Conservation (phyloP, 2,888 invertebrate genomes). For the Drosophila macrospina region DNA sequence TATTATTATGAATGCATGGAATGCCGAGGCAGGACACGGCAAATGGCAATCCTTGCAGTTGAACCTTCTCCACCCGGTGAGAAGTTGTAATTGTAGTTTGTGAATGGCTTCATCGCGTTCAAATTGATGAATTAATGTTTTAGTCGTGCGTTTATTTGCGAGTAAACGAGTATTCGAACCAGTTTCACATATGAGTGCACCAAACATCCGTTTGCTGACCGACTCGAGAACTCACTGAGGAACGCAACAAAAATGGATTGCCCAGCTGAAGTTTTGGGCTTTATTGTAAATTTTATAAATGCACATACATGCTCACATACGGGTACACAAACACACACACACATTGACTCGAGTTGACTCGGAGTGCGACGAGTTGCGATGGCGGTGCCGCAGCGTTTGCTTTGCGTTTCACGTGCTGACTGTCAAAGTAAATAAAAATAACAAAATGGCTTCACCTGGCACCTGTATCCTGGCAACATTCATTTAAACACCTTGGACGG, state of each 20-base stretch:
- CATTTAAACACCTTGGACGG: constrained; percentile 74
- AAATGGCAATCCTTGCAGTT: constrained; percentile 30
- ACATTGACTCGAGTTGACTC: constrained; percentile 13
- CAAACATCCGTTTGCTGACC: constrained; percentile 37
- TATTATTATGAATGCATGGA: constrained; percentile 28
- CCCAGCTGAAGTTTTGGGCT: constrained; percentile 35
- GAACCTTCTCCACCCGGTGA: constrained; percentile 74
- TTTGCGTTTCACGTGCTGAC: constrained; percentile 77
- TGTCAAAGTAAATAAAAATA: constrained; percentile 84
- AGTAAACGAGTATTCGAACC: constrained; percentile 8
- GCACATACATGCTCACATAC: constrained; percentile 6
- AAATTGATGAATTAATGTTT: constrained; percentile 13
- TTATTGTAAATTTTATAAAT: constrained; percentile 24
- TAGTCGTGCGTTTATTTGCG: background rate
- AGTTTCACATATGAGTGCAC: constrained; percentile 19
- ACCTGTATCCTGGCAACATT: constrained; percentile 85
- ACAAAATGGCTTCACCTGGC: constrained; percentile 82
- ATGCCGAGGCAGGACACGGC: constrained; percentile 18
- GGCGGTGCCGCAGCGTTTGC: constrained; percentile 58
- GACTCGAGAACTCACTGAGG: constrained; percentile 29
- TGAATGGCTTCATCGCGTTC: constrained; percentile 81
- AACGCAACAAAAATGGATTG: constrained; percentile 31
- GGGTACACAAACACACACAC: background rate
- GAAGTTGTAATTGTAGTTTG: constrained; percentile 83
- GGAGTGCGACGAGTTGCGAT: constrained; percentile 35